Evolutionary conservation across 2,888 invertebrate species (phyloP), one percentile per base, ranked within the genome.

Genomic region (Fissipunctia ypsillon): DNA sequence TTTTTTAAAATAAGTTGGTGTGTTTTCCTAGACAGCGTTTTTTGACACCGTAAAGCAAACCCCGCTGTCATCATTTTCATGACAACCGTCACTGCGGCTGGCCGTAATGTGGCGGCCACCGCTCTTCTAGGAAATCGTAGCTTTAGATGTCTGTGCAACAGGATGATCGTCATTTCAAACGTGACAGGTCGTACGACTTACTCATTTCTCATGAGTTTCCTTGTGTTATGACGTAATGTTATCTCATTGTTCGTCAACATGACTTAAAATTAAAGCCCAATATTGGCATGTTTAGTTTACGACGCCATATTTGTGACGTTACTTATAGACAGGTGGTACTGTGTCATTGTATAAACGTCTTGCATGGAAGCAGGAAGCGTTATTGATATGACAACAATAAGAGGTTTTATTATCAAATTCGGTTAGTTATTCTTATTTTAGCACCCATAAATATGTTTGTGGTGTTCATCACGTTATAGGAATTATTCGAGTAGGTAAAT

Each of bases 251-350:
- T 65, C 78, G 70, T 69, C 70, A 78, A 84, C 78, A 73, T 70
- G 48, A 71, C 59, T 60, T 57, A 75, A 78, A 78, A 78, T 78
- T 71, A 81, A 67, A 81, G 38, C 64, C 41, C 68, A 75, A 81
- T 81, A 84, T 84, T 81, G 83, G 70, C 84, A 57, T 73, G 78
- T 78, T 80, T 69, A 50, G 52, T 70, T 73, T 78, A 57, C n/a
- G 50, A 38, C 31, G 35, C 43, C 70, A 59, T 70, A 56, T 75
- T 73, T 28, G 50, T 78, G 71, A 78, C 67, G 64, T 73, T 69
- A 81, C 59, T 56, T 54, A 35, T 1, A 52, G 60, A 57, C 70
- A 78, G 64, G 63, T 77, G 61, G 48, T 41, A 63, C 16, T 25
- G 38, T 48, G 54, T 56, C 52, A 66, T 66, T 78, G 69, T 64